Evolutionary conservation across 1,140 invertebrate genomes (phyloP).

Genomic region (Musca vetustissima): DNA sequence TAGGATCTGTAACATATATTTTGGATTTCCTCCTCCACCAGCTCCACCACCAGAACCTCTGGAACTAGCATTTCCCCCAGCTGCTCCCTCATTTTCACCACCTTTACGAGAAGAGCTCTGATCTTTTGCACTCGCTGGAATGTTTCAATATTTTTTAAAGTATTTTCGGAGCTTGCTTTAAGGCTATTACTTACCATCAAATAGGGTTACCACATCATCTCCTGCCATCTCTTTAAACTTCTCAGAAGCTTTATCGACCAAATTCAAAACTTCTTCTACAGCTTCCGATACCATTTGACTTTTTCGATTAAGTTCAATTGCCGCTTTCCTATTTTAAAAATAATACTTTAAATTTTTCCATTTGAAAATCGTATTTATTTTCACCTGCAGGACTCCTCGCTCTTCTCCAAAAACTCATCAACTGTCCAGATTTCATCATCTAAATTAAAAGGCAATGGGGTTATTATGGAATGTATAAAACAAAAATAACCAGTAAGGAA

Average conservation of each 20-base stretch:
- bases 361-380: constrained; percentile 31
- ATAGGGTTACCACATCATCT: constrained; percentile 57
- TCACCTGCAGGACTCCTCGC: constrained; percentile 74
- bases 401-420: constrained; percentile 82
- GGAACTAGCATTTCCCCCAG: constrained; percentile 3
- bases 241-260: constrained; percentile 77
- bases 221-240: constrained; percentile 59
- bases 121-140: constrained; percentile 43
- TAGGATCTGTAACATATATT: neutral
- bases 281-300: constrained; percentile 91
- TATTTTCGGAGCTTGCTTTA: neutral
- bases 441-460: constrained; percentile 14
- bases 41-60: constrained; percentile 23
- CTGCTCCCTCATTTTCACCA: constrained; percentile 32
- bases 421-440: constrained; percentile 82
- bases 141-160: neutral
- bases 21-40: constrained; percentile 25
- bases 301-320: constrained; percentile 80
- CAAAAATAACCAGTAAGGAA: no score
- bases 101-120: constrained; percentile 39
- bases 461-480: no score
- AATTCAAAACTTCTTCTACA: constrained; percentile 83
- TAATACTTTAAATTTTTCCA: neutral
- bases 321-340: constrained; percentile 57
- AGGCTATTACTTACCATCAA: constrained; percentile 55